phyloP scores from a whole-genome alignment of 2,113 vertebrate species.

The Paramisgurnus dabryanus region DNA sequence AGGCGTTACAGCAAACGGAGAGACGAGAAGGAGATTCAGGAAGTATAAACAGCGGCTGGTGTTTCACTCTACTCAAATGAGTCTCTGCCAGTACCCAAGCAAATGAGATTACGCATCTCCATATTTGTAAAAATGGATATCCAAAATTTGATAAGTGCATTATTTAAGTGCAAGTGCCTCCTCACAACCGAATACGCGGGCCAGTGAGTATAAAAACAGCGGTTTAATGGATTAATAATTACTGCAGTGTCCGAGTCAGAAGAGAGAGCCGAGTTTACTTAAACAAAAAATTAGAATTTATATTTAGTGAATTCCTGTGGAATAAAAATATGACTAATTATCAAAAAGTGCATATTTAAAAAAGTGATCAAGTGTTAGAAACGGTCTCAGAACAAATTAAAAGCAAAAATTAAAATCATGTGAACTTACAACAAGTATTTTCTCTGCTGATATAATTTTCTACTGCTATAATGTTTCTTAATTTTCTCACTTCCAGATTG shows the following conservation, averaged over 20 bases:
- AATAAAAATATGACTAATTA: too few relatives aligned
- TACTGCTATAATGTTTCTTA: too few relatives aligned
- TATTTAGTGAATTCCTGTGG: background rate
- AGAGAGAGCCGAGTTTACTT: background rate
- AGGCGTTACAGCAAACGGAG: constrained; percentile 78
- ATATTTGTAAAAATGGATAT: constrained; percentile 61
- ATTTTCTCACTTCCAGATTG: too few relatives aligned
- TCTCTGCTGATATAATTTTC: too few relatives aligned
- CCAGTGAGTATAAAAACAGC: constrained; percentile 25
- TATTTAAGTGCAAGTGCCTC: constrained; percentile 51
- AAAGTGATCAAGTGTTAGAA: background rate
- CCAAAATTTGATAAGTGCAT: constrained; percentile 54
- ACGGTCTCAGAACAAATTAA: background rate
- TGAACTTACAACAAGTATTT: too few relatives aligned
- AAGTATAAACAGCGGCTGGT: constrained; percentile 68
- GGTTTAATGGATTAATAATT: constrained; percentile 42
- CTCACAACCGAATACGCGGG: constrained; percentile 38
- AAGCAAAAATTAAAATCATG: background rate
- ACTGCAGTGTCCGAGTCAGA: constrained; percentile 20
- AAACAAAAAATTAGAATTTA: background rate
- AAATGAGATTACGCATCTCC: constrained; percentile 67
- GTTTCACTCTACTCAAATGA: constrained; percentile 64
- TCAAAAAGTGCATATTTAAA: background rate
- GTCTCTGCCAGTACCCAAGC: constrained; percentile 63
- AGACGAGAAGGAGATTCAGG: constrained; percentile 65